Evolutionary conservation across 2,888 invertebrate species (phyloP).

Genomic region (Noctua janthe): DNA sequence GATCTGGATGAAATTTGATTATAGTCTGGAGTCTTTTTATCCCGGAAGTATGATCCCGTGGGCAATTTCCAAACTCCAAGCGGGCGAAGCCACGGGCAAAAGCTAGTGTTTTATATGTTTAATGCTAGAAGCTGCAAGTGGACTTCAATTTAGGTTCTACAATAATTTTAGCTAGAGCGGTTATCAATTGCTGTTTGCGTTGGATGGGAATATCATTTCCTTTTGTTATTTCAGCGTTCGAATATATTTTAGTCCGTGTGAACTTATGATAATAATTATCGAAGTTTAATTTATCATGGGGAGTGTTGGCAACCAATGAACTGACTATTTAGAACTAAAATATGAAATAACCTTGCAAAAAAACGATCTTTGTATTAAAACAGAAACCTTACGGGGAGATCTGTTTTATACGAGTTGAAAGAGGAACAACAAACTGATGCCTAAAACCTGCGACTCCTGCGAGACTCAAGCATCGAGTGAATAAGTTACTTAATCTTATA

Average conservation of each 20-base stretch:
- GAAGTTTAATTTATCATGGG: not conserved
- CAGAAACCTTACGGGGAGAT: not conserved
- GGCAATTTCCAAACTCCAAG: not conserved
- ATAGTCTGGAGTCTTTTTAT: too few relatives aligned
- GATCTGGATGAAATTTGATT: too few relatives aligned
- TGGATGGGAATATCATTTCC: slow-evolving; percentile 18
- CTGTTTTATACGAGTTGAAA: not conserved
- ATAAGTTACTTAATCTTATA: too few relatives aligned
- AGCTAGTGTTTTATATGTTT: not conserved
- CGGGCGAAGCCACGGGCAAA: not conserved
- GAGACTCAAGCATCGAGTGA: too few relatives aligned
- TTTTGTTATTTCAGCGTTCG: slow-evolving; percentile 21
- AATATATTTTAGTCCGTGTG: slow-evolving; percentile 17
- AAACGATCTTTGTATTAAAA: too few relatives aligned
- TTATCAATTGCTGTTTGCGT: slow-evolving; percentile 14
- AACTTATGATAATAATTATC: slow-evolving; percentile 1
- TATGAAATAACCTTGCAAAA: not conserved
- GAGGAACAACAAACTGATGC: not conserved
- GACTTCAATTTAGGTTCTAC: slow-evolving; percentile 4
- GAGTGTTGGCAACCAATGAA: not conserved
- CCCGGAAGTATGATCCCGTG: too few relatives aligned
- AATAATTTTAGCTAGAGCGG: slow-evolving; percentile 15
- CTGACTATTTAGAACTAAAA: not conserved
- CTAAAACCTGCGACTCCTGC: too few relatives aligned
- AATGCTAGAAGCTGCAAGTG: not conserved